Evolutionary conservation across 2,888 invertebrate genomes (phyloP).

Genomic region (Heliconius ethilla): DNA sequence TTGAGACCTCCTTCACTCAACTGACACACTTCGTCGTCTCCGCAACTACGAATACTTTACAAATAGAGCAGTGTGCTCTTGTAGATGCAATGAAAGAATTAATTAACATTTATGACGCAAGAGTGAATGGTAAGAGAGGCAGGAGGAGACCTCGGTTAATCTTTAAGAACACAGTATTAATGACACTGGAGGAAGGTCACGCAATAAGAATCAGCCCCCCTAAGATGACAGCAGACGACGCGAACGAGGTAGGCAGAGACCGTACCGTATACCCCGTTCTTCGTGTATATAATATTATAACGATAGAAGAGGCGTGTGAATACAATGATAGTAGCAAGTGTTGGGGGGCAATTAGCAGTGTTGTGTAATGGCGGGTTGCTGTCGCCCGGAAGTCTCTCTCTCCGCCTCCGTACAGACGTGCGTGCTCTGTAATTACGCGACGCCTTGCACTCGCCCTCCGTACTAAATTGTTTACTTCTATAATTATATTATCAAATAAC

Average conservation of each 20-base stretch:
- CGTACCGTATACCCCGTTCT: neutral
- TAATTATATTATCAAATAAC: neutral
- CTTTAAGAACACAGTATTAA: neutral
- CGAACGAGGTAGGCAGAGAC: neutral
- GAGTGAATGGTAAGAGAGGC: neutral
- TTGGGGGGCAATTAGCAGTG: constrained; percentile 28
- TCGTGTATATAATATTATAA: neutral
- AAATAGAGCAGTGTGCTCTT: neutral
- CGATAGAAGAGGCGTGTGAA: constrained; percentile 25
- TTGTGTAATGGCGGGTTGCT: constrained; percentile 32
- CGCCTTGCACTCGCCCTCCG: neutral
- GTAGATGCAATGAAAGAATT: neutral
- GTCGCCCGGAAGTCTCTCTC: constrained; percentile 19
- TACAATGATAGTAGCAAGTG: constrained; percentile 26
- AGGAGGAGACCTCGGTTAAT: neutral
- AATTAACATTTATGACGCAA: constrained; percentile 2
- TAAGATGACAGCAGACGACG: neutral
- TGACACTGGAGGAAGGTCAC: neutral
- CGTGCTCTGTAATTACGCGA: constrained; percentile 19
- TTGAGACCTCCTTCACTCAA: constrained; percentile 28
- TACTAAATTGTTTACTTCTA: neutral
- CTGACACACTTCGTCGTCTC: constrained; percentile 29
- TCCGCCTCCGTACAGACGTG: neutral
- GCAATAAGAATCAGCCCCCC: too few species aligned
- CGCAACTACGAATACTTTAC: neutral